Evolutionary conservation across 2,797 vertebrate species (phyloP).

Genomic region (Parauchenoglanis punctatus): DNA sequence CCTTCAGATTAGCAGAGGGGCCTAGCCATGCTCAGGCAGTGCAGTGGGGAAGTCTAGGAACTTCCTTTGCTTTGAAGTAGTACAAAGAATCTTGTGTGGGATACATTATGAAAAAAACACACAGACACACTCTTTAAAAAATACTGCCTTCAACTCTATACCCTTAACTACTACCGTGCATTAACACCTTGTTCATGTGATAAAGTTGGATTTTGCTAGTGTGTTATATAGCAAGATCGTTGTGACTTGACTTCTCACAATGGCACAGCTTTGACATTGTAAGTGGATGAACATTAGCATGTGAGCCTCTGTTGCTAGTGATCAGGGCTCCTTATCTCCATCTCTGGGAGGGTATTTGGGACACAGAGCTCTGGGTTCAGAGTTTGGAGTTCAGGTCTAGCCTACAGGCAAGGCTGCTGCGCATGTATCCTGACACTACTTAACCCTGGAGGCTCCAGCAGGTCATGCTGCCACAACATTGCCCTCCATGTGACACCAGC

Average conservation of each 20-base stretch:
- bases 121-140: conserved; percentile 59
- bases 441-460: conserved; percentile 78
- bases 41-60: conserved; percentile 61
- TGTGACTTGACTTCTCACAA: conserved; percentile 52
- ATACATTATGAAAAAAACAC: conserved; percentile 29
- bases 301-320: conserved; percentile 33
- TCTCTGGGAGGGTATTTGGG: conserved; percentile 16
- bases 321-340: conserved; percentile 27
- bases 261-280: conserved; percentile 59
- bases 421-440: conserved; percentile 81
- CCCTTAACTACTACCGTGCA: conserved; percentile 60
- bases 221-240: conserved; percentile 50
- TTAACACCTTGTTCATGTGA: conserved; percentile 59
- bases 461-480: conserved; percentile 82
- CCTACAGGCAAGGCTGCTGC: conserved; percentile 72
- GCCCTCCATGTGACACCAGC: conserved; percentile 62
- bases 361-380: conserved; percentile 68
- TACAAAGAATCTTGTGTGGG: conserved; percentile 70
- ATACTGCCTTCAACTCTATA: conserved; percentile 59
- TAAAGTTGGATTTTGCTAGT: conserved; percentile 58
- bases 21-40: conserved; percentile 63
- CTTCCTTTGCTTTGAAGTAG: conserved; percentile 76
- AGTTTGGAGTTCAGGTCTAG: conserved; percentile 62
- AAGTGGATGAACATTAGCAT: conserved; percentile 56
- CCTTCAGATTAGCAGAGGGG: conserved; percentile 71